A percentile compares a stretch with the other conserved stretches of the same genome.
phyloP scores from a whole-genome alignment of 1,140 invertebrate species.

The Caenorhabditis remanei region DNA sequence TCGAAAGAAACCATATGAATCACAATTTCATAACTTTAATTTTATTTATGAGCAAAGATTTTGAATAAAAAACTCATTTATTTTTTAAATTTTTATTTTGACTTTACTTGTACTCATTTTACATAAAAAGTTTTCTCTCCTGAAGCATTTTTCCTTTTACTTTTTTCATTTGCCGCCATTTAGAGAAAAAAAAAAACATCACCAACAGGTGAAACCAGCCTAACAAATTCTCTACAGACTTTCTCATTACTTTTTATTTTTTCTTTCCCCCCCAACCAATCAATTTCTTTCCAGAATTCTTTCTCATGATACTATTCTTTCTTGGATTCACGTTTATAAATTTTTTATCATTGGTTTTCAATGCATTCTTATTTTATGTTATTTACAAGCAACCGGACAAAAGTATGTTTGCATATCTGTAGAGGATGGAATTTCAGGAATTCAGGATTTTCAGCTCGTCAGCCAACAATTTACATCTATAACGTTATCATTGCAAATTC shows the following conservation, averaged over 20 bases:
- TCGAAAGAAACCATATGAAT: too few relatives aligned
- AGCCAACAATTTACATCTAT: conserved; percentile 19
- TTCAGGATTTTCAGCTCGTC: neutral
- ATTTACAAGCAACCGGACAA: neutral
- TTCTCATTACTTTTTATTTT: conserved; percentile 3
- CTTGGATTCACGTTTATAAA: neutral
- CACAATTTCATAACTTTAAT: too few relatives aligned
- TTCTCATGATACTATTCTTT: neutral
- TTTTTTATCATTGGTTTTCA: neutral
- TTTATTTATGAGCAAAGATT: too few relatives aligned
- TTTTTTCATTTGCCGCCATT: too few relatives aligned
- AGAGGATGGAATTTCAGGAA: neutral
- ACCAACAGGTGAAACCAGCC: too few relatives aligned
- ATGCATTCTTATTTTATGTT: neutral
- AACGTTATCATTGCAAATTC: neutral
- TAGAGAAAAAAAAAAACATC: too few relatives aligned
- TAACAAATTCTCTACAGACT: neutral
- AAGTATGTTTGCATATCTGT: neutral
- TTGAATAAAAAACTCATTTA: too few relatives aligned
- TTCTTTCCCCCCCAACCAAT: neutral
- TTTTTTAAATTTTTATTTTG: too few relatives aligned
- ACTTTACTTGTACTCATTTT: too few relatives aligned
- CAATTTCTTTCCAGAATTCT: neutral
- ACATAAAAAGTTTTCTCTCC: too few relatives aligned
- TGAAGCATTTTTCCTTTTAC: too few relatives aligned